phyloP scores from a whole-genome alignment of 2,113 vertebrate genomes.

The Pelvicachromis taeniatus region DNA sequence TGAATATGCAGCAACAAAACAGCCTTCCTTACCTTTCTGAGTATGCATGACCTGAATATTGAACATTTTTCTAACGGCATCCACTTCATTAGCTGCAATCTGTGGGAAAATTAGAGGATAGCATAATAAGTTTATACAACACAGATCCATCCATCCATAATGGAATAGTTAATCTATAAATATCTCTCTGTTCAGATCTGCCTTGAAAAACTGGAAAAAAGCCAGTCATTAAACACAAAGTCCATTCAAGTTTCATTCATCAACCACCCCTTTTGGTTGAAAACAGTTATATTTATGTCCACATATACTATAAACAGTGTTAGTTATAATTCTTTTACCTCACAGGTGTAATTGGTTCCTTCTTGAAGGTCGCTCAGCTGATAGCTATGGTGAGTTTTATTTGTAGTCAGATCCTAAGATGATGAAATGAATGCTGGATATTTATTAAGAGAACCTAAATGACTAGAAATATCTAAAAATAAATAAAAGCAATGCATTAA shows the following conservation, averaged over 20 bases:
- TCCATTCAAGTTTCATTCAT: not conserved
- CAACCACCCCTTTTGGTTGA: not conserved
- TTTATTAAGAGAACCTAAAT: not conserved
- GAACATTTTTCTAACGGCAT: slow-evolving; percentile 73
- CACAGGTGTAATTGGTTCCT: slow-evolving; percentile 73
- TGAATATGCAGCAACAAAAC: not conserved
- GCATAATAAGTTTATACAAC: too few relatives aligned
- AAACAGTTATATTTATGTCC: not conserved
- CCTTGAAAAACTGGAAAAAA: not conserved
- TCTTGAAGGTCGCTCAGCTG: slow-evolving; percentile 51
- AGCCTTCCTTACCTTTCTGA: slow-evolving; percentile 37
- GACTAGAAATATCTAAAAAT: not conserved
- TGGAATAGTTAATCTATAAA: too few relatives aligned
- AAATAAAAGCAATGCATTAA: not conserved
- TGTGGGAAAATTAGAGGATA: slow-evolving; percentile 7
- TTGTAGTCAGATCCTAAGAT: slow-evolving; percentile 52
- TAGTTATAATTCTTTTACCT: slow-evolving; percentile 48
- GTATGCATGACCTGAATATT: slow-evolving; percentile 35
- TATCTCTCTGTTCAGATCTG: too few relatives aligned
- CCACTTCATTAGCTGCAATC: slow-evolving; percentile 73
- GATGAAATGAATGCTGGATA: not conserved
- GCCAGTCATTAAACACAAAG: not conserved
- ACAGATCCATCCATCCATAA: too few relatives aligned
- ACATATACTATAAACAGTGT: not conserved
- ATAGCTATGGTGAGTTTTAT: slow-evolving; percentile 67